Percentiles rank a stretch among this genome's conserved stretches.
Conservation (phyloP, 2,888 invertebrate genomes). For the Caenorhabditis sp. region DNA sequence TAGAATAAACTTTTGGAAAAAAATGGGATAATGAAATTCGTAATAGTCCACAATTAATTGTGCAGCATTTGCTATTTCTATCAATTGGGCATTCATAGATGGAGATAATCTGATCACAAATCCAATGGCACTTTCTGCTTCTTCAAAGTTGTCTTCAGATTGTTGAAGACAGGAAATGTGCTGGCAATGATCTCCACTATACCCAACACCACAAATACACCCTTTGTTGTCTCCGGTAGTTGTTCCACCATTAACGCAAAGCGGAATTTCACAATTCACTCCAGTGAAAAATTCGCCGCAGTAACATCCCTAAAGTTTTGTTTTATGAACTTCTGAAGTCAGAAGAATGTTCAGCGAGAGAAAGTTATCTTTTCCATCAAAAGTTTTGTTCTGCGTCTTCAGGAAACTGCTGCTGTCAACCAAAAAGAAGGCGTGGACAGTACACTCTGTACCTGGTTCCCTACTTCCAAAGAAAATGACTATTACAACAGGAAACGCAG, state of each 20-base stretch:
- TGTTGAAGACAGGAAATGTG: slow-evolving; percentile 59
- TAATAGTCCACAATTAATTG: slow-evolving; percentile 52
- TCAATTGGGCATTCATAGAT: slow-evolving; percentile 64
- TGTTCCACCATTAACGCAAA: slow-evolving; percentile 72
- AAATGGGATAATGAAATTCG: slow-evolving; percentile 52
- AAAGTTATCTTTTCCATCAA: background rate
- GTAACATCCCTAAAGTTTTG: slow-evolving; percentile 64
- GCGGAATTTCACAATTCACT: slow-evolving; percentile 64
- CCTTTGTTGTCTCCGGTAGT: slow-evolving; percentile 35
- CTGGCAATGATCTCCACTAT: slow-evolving; percentile 68
- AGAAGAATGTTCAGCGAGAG: too few species aligned
- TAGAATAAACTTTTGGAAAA: slow-evolving; percentile 66
- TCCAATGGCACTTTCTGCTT: slow-evolving; percentile 66
- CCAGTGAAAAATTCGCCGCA: slow-evolving; percentile 74
- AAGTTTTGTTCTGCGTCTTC: slow-evolving; percentile 7
- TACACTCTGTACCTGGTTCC: slow-evolving; percentile 2
- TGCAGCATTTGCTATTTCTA: slow-evolving; percentile 61
- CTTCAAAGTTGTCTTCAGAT: slow-evolving; percentile 64
- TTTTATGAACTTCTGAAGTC: slow-evolving; percentile 21
- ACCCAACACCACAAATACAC: slow-evolving; percentile 65
- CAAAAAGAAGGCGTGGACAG: background rate
- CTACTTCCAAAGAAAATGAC: slow-evolving; percentile 6
- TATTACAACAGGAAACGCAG: slow-evolving; percentile 19
- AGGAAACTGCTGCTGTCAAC: slow-evolving; percentile 19
- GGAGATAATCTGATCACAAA: slow-evolving; percentile 71